Percentiles rank a stretch among this genome's conserved stretches.
Conservation (phyloP, 2,888 invertebrate species). For the Drosophila diplacantha region DNA sequence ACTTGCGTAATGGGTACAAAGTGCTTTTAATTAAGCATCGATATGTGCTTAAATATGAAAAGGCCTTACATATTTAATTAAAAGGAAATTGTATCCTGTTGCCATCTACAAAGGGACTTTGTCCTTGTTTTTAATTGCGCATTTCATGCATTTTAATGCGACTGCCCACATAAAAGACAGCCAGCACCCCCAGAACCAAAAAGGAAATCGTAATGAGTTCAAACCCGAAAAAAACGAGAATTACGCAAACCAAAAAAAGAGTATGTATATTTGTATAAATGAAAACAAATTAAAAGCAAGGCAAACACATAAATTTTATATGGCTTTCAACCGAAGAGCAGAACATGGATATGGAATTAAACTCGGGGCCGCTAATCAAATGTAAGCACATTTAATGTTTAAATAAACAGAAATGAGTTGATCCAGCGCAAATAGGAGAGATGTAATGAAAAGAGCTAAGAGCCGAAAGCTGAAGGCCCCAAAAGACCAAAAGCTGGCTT, state of each 20-base stretch:
- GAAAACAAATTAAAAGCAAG: constrained; percentile 34
- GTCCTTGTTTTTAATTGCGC: constrained; percentile 25
- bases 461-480: constrained; percentile 4
- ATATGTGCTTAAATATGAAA: constrained; percentile 52
- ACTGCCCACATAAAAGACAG: constrained; percentile 51
- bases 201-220: constrained; percentile 37
- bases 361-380: constrained; percentile 59
- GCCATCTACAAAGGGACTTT: constrained; percentile 39
- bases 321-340: constrained; percentile 1
- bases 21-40: constrained; percentile 59
- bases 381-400: constrained; percentile 61
- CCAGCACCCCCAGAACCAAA: constrained; percentile 17
- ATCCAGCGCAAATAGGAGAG: constrained; percentile 38
- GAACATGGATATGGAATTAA: constrained; percentile 54
- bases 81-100: constrained; percentile 47
- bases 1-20: constrained; percentile 16
- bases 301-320: constrained; percentile 49
- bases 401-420: constrained; percentile 52
- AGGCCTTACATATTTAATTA: constrained; percentile 55
- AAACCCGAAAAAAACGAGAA: constrained; percentile 16
- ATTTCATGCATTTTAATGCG: constrained; percentile 50
- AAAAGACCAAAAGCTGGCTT: constrained; percentile 16
- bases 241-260: constrained; percentile 27
- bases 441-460: constrained; percentile 21
- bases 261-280: constrained; percentile 16